phyloP scores from a whole-genome alignment of 2,888 invertebrate genomes.

The Dryadula phaetusa region DNA sequence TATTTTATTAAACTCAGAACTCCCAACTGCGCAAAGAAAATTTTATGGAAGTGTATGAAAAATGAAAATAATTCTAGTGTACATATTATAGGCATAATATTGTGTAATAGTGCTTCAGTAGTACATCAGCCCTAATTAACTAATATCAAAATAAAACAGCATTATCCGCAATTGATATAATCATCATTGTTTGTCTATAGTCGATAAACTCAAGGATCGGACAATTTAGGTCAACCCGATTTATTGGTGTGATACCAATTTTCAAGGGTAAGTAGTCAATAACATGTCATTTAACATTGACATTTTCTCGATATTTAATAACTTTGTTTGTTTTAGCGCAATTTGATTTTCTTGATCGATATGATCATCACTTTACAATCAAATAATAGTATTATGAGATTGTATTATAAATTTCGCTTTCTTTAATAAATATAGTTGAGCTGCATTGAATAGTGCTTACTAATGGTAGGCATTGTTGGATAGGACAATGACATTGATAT shows the following conservation, averaged over 20 bases:
- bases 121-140: not conserved
- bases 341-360: not conserved
- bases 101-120: not conserved
- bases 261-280: constrained; percentile 69
- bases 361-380: not conserved
- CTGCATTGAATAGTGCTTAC: not conserved
- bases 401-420: not conserved
- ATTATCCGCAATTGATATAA: constrained; percentile 46
- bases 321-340: constrained; percentile 1
- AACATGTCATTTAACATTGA: constrained; percentile 54
- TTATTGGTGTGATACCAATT: constrained; percentile 61
- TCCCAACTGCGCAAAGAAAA: no score
- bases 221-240: constrained; percentile 77
- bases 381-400: not conserved
- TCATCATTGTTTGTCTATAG: constrained; percentile 57
- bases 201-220: constrained; percentile 77
- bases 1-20: no score
- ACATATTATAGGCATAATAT: not conserved
- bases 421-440: not conserved
- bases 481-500: constrained; percentile 6
- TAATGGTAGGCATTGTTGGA: not conserved
- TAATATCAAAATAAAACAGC: constrained; percentile 18
- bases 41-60: not conserved
- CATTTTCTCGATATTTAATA: constrained; percentile 46
- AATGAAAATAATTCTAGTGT: not conserved